phyloP scores from a whole-genome alignment of 2,113 vertebrate genomes.

The Pseudopodoces humilis region DNA sequence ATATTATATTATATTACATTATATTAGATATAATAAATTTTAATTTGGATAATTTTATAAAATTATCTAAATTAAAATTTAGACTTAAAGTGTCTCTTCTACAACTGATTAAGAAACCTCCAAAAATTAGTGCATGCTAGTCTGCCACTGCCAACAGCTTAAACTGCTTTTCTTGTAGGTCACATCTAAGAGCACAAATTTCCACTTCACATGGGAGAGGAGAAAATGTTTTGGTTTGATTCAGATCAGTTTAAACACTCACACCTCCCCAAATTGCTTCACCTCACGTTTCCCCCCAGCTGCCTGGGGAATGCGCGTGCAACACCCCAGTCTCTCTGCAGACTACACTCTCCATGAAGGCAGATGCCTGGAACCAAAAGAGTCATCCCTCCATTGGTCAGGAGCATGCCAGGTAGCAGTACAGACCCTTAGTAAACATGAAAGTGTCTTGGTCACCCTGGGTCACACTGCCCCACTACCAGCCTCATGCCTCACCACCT shows the following conservation, averaged over 20 bases:
- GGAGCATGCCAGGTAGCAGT: accelerated
- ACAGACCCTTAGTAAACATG: background rate
- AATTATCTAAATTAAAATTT: too few relatives aligned
- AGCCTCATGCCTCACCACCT: background rate
- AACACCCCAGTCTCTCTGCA: background rate
- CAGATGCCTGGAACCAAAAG: background rate
- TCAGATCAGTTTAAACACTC: background rate
- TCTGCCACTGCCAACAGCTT: background rate
- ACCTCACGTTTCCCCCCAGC: background rate
- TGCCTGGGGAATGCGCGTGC: accelerated
- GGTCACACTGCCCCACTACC: accelerated
- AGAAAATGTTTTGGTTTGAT: background rate
- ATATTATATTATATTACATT: too few relatives aligned
- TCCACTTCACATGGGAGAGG: background rate
- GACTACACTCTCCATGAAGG: background rate
- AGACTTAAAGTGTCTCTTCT: background rate
- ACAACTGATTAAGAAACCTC: background rate
- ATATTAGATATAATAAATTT: too few relatives aligned
- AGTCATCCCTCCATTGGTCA: background rate
- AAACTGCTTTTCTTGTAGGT: background rate
- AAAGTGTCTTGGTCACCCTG: background rate
- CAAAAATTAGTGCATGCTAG: background rate
- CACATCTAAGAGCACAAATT: background rate
- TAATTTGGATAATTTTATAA: too few relatives aligned
- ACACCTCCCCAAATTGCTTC: background rate